A percentile compares a stretch with the other conserved stretches of the same genome.
phyloP scores from a whole-genome alignment of 2,797 vertebrate genomes.

The Brachyalestes nurse region DNA sequence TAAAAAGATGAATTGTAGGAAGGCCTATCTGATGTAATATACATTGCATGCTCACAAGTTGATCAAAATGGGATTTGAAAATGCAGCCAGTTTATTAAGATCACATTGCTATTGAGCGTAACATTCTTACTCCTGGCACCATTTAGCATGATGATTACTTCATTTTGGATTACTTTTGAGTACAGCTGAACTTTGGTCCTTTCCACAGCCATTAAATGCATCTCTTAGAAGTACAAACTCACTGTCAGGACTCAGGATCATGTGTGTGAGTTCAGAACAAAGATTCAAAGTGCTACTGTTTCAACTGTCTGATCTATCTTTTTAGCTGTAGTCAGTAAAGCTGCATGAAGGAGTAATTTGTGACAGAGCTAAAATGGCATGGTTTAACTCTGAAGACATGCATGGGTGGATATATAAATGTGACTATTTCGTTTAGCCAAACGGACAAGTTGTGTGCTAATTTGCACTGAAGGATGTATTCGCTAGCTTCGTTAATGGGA shows the following conservation, averaged over 20 bases:
- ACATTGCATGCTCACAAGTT: no score
- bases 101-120: not conserved
- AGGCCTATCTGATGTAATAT: no score
- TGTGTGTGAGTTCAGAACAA: conserved; percentile 27
- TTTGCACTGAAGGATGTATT: conserved; percentile 9
- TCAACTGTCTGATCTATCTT: conserved; percentile 14
- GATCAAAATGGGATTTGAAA: not conserved
- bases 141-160: conserved; percentile 13
- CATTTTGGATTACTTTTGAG: not conserved
- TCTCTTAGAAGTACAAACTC: conserved; percentile 18
- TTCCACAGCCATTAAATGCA: conserved; percentile 4
- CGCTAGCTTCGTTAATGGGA: not conserved
- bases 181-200: not conserved
- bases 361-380: conserved; percentile 61
- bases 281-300: conserved; percentile 18
- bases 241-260: conserved; percentile 39
- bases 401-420: conserved; percentile 48
- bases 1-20: no score
- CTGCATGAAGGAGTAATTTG: conserved; percentile 58
- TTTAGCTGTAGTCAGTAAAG: conserved; percentile 39
- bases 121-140: not conserved
- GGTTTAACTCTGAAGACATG: conserved; percentile 57
- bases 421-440: conserved; percentile 61
- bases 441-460: conserved; percentile 4
- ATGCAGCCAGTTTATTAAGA: not conserved